phyloP scores from a whole-genome alignment of 2,113 vertebrate species.

The Trinectes maculatus region DNA sequence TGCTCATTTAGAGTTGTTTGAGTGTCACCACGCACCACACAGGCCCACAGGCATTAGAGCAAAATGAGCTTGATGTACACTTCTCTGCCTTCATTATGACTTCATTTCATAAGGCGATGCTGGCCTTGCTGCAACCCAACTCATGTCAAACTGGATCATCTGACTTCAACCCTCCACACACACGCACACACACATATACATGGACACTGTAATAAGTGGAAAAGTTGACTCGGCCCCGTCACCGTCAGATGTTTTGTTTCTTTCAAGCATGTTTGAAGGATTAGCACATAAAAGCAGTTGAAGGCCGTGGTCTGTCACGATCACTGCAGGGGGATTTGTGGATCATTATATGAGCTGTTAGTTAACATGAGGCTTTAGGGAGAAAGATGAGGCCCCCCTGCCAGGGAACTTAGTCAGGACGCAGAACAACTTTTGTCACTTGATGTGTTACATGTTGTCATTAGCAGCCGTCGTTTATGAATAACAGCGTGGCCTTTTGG shows the following conservation, averaged over 20 bases:
- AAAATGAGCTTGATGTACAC: constrained; percentile 69
- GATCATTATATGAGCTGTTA: constrained; percentile 67
- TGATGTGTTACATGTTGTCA: constrained; percentile 67
- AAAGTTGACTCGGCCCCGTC: constrained; percentile 67
- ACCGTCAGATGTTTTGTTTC: constrained; percentile 70
- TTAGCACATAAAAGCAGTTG: constrained; percentile 77
- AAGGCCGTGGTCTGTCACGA: constrained; percentile 68
- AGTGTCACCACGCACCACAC: constrained; percentile 67
- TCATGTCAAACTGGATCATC: constrained; percentile 58
- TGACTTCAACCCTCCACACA: constrained; percentile 15
- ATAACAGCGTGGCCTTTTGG: constrained; percentile 47
- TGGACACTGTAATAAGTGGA: constrained; percentile 58
- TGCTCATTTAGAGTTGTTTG: constrained; percentile 72
- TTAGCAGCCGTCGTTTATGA: constrained; percentile 60
- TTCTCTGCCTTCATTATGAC: constrained; percentile 69
- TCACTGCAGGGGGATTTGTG: constrained; percentile 72
- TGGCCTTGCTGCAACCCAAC: constrained; percentile 58
- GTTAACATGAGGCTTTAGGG: constrained; percentile 62
- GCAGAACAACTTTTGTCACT: constrained; percentile 66
- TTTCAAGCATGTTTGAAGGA: constrained; percentile 70
- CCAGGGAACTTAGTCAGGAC: constrained; percentile 57
- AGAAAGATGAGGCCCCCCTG: constrained; percentile 53
- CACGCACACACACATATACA: constrained; percentile 13
- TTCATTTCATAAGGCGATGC: constrained; percentile 65
- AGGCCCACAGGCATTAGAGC: constrained; percentile 59